Evolutionary conservation across 2,888 invertebrate genomes (phyloP), one percentile per base, ranked within the genome.

Genomic region (Phymatocera aterrima): DNA sequence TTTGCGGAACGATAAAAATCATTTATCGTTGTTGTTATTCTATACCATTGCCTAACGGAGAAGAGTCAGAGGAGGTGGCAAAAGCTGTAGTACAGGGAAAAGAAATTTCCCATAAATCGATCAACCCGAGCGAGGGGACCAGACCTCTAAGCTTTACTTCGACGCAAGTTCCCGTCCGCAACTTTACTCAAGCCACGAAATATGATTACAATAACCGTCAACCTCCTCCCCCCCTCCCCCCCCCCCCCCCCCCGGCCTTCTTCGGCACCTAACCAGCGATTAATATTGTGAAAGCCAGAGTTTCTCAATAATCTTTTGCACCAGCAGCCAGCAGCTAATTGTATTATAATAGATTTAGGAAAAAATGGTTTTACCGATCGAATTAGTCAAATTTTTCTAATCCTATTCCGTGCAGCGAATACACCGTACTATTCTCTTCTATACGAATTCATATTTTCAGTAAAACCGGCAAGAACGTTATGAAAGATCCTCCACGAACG

Each of bases 171-270:
- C n/a, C 34, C n/a, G 3, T 5, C 57, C 57, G 5, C 28, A 37
- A 61, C 61, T 61, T 18, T 6, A n/a, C 34, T n/a, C 61, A 24
- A 40, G 40, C 40, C 54, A 61, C 8, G 61, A 37, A 61, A 61
- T 61, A 61, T 37, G 18, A 61, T 61, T 61, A 61, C 61, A 61
- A 61, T 61, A 34, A 61, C 61, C 61, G 61, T 61, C 61, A 61
- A 15, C 43, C 43, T 43, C 43, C 43, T 10, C 10, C 6, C 5
- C 10, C 43, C 43, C 43, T 43, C 43, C n/a, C n/a, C n/a, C n/a
- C n/a, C n/a, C n/a, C n/a, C n/a, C n/a, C n/a, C n/a, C n/a, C n/a
- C n/a, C n/a, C n/a, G n/a, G n/a, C n/a, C n/a, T n/a, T n/a, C n/a
- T n/a, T n/a, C n/a, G n/a, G n/a, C 28, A 28, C 57, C 57, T 28